Conservation (phyloP, 2,113 vertebrate species). For the Gallinago undulata region DNA sequence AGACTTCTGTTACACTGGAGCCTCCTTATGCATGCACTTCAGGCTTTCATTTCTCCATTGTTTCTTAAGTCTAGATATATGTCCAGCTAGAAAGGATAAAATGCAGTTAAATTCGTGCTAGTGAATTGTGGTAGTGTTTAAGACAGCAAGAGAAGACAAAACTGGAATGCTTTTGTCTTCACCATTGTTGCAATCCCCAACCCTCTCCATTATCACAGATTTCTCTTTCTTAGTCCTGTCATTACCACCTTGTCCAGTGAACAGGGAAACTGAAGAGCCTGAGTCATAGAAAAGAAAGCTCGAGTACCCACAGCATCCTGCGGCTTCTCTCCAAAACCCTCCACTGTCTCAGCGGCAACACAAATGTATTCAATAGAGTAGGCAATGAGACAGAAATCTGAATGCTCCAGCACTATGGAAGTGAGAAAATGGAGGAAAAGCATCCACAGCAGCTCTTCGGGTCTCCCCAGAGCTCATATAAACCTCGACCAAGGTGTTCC, state of each 20-base stretch:
- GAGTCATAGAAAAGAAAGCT: neutral
- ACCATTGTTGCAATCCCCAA: neutral
- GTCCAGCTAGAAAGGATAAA: neutral
- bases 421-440: neutral
- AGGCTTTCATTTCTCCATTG: neutral
- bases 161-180: neutral
- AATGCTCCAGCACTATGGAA: neutral
- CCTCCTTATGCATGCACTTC: neutral
- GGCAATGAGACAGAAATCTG: neutral
- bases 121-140: neutral
- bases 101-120: neutral
- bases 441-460: neutral
- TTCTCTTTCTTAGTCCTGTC: neutral
- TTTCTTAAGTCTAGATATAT: neutral
- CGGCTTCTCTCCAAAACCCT: neutral
- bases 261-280: neutral
- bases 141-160: neutral
- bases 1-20: neutral
- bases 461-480: neutral
- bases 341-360: neutral
- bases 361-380: neutral
- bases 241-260: neutral
- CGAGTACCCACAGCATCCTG: neutral
- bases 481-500: neutral
- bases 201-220: neutral